Conservation (phyloP, 1,140 invertebrate genomes). For the Bradynema listronoti region DNA sequence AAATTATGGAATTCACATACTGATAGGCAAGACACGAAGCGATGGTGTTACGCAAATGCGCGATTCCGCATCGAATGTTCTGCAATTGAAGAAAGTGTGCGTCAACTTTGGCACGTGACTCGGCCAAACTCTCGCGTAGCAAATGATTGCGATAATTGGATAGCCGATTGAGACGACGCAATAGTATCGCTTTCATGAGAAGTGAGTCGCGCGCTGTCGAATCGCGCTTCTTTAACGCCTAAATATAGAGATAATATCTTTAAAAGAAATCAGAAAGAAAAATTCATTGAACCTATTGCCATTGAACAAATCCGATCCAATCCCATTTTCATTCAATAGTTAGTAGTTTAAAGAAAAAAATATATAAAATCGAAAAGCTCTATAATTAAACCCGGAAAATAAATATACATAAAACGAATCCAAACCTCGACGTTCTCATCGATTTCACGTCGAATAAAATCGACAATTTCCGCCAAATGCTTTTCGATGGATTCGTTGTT, state of each 20-base stretch:
- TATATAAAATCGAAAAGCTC: not conserved
- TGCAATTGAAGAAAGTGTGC: constrained; percentile 26
- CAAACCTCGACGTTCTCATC: not conserved
- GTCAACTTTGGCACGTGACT: constrained; percentile 18
- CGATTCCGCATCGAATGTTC: constrained; percentile 28
- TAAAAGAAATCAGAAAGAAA: constrained; percentile 6
- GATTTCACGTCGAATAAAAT: constrained; percentile 5
- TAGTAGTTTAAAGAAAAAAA: not conserved
- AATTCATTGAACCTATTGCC: not conserved
- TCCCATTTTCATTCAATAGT: constrained; percentile 4
- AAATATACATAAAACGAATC: not conserved
- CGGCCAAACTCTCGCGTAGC: constrained; percentile 9
- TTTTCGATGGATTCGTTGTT: not conserved
- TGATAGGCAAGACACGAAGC: constrained; percentile 25
- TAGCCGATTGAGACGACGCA: constrained; percentile 21
- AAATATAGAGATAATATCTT: constrained; percentile 1
- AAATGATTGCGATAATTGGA: constrained; percentile 23
- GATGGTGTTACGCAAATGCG: constrained; percentile 28
- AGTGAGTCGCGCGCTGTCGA: constrained; percentile 12
- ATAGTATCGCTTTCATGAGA: constrained; percentile 21
- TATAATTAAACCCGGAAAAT: constrained; percentile 7
- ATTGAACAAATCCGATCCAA: not conserved
- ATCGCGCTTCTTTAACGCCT: not conserved
- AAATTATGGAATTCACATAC: constrained; percentile 4
- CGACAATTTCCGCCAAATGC: constrained; percentile 4